These are phyloP conservation scores for Pseudochirops corinnae DNA, from an alignment of 2,797 vertebrate genomes.

Conservation along the genomic window DNA sequence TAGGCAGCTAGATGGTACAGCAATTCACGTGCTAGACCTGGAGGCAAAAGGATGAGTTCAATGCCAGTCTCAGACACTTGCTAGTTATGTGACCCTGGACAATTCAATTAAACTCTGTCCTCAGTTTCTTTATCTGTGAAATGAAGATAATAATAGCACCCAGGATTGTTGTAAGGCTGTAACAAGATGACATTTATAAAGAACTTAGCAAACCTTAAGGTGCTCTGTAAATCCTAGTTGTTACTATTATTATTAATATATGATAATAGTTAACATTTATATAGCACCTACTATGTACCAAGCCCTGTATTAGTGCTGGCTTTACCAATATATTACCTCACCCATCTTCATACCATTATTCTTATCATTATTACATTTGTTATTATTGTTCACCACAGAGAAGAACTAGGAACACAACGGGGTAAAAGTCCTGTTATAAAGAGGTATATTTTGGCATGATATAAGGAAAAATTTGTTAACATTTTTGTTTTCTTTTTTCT, in stretches of 20 bases:
- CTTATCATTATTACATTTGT: not conserved
- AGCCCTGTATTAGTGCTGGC: not conserved
- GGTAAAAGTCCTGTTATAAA: not conserved
- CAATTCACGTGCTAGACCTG: not conserved
- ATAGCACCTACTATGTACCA: not conserved
- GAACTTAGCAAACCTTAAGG: not conserved
- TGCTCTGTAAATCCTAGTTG: not conserved
- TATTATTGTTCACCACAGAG: not conserved
- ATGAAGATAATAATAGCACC: not conserved
- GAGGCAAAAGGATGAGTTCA: not conserved
- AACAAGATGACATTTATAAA: not conserved
- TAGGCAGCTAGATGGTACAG: not conserved
- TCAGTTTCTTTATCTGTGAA: not conserved
- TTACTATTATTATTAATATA: not conserved
- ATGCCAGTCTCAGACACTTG: not conserved
- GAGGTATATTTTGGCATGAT: not conserved
- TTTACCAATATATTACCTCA: not conserved
- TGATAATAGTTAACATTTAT: not conserved
- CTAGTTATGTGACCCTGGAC: not conserved
- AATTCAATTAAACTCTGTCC: not conserved
- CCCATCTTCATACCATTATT: not conserved
- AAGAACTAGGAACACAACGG: not conserved
- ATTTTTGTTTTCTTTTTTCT: not conserved
- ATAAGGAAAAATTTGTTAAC: not conserved
- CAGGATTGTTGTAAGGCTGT: not conserved